These are phyloP conservation scores for Leptopterna dolabrata DNA, from an alignment of 2,888 invertebrate species.

Conservation along the genomic window DNA sequence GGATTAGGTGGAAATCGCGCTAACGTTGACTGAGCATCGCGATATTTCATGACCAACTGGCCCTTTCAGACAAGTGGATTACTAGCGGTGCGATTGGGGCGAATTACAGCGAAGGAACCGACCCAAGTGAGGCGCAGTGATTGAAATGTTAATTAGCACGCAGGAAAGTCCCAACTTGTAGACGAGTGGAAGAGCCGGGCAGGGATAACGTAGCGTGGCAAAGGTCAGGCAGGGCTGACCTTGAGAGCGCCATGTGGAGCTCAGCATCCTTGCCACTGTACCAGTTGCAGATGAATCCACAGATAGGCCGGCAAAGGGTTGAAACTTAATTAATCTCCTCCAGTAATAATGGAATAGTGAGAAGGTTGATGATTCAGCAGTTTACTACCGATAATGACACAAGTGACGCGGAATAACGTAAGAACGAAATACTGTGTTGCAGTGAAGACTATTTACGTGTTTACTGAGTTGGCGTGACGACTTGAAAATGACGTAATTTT, in stretches of 20 bases:
- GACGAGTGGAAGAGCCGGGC: background rate
- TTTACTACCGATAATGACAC: background rate
- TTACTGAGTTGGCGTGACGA: no score
- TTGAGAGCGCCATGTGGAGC: slow-evolving; percentile 3
- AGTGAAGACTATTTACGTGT: no score
- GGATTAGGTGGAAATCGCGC: no score
- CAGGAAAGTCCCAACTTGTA: background rate
- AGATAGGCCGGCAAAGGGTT: background rate
- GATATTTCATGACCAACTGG: no score
- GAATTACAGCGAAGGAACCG: no score
- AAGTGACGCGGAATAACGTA: background rate
- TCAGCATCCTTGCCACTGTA: background rate
- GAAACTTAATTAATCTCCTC: background rate
- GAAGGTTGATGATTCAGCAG: background rate
- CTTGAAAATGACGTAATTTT: no score
- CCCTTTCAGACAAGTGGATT: no score
- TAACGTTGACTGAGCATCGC: no score
- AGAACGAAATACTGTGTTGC: no score
- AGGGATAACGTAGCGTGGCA: slow-evolving; percentile 11
- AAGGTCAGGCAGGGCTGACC: background rate
- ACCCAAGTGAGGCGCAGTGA: background rate
- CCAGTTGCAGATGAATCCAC: background rate
- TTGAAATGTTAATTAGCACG: background rate
- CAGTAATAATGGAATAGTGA: background rate
- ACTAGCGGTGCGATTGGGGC: no score